Conservation (phyloP, 2,888 invertebrate genomes). For the Phalera bucephala region DNA sequence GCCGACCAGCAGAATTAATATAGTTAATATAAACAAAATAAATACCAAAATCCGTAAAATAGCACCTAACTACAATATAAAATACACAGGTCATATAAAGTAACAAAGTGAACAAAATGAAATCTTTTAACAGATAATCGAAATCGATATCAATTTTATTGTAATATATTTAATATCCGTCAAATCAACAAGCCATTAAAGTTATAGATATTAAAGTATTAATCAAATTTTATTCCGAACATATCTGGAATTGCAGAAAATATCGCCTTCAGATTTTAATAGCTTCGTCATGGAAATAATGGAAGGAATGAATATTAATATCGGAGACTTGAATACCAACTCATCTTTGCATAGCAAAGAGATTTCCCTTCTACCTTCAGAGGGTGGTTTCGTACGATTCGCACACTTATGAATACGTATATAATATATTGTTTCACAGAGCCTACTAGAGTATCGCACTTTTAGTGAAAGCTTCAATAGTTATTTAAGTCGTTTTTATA, state of each 20-base stretch:
- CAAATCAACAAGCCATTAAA: conserved; percentile 1
- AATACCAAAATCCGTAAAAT: no score
- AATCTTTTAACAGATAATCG: conserved; percentile 7
- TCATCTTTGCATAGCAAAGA: conserved; percentile 66
- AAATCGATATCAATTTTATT: neutral
- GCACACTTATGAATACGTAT: conserved; percentile 2
- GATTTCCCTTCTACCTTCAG: conserved; percentile 38
- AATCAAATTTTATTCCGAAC: conserved; percentile 51
- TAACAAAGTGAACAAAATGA: no score
- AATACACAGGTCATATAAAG: no score
- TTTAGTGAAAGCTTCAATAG: no score
- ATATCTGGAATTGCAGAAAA: conserved; percentile 54
- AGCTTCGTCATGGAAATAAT: conserved; percentile 63
- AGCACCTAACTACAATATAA: no score
- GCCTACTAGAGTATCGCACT: no score
- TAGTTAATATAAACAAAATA: no score
- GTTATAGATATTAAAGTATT: conserved; percentile 34
- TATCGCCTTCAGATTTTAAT: conserved; percentile 59
- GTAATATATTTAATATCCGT: neutral
- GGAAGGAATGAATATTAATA: conserved; percentile 70
- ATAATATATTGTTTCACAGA: no score
- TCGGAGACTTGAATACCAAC: conserved; percentile 55
- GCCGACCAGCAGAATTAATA: no score
- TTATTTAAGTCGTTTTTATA: no score
- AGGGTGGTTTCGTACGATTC: conserved; percentile 3